Evolutionary conservation across 2,113 vertebrate species (phyloP), one percentile per base, ranked within the genome.

Genomic region (Chloebia gouldiae): DNA sequence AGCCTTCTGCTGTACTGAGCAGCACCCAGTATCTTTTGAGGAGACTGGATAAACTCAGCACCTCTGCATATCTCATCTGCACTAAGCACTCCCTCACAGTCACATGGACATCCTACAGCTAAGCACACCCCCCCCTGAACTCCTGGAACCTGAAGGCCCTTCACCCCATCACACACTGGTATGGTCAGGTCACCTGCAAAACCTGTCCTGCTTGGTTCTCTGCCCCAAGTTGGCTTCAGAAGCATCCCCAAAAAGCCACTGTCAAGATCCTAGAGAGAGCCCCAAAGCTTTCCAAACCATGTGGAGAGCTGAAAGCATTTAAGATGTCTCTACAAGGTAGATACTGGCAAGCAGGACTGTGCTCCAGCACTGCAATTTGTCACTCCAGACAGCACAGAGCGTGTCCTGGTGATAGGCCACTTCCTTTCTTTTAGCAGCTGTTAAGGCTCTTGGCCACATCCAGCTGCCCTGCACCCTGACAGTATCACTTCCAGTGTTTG

Each of bases 401-500:
- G 3, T 31, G 56, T 75, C 69, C 57, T 49, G 78, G 44, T 90
- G 90, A 95, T 42, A 79, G 90, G 69, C 68, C 35, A 73, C 84
- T 95, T 97, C 93, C 95, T 92, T 87, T 66, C 73, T 94, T 88
- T 59, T 63, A 79, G 60, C 96, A 96, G 95, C 97, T 97, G 97
- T 89, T 88, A 95, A 94, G 94, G 93, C 80, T 95, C 97, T 97
- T 68, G 64, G 96, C 95, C 97, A 97, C 97, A 97, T 93, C 95
- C 95, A 45, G 93, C 91, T 95, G 96, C 96, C 97, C 96, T 76
- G 37, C 72, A 96, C 96, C 96, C 97, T 97, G 97, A 60, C 66
- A 84, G 70, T 90, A 94, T 97, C 97, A 96, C 83, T 95, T 95
- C 85, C 87, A 94, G 95, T 96, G 97, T 98, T 96, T 98, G 98